Evolutionary conservation across 2,797 vertebrate species (phyloP), one percentile per base, ranked within the genome.

Genomic region (Acrocephalus scirpaceus): DNA sequence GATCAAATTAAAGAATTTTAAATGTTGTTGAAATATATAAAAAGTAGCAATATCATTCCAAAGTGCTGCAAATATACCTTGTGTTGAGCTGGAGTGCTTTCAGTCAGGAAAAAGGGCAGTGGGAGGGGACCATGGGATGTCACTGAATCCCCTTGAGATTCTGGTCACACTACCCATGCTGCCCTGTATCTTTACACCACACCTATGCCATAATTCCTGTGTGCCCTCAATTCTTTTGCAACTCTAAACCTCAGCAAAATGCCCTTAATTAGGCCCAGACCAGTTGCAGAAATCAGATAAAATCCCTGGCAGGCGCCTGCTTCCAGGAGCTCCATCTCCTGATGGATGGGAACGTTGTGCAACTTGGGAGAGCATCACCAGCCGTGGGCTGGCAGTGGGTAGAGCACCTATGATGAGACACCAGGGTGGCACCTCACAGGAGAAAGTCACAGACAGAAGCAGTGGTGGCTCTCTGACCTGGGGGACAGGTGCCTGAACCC

Each of bases 271-370:
- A 67, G 25, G 32, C 1, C 1, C 54, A 44, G 69, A n/a, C 4
- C 66, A 69, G 60, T 70, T 83, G 64, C 85, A 91, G 89, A 65
- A 78, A 92, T 88, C 87, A 86, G 93, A 90, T 83, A 80, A 89
- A 71, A 7, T 22, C 2, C 2, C 50, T 81, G 44, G 29, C 42
- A 70, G 38, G 56, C 1, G 0, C 44, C 42, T 0, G 3, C 70
- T 83, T 79, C 79, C 65, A 76, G 48, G 42, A 74, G 50, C 60
- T 57, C 53, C 11, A 5, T n/a, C 91, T 96, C 45, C 70, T 91
- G 94, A 89, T 0, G 27, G 83, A 67, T 8, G 26, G 48, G 67
- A 76, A 30, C 0, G 0, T 95, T 95, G 94, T 34, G 89, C 86
- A 95, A 92, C 9, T 1, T 0, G 1, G 56, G 18, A 72, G 11